phyloP scores from a whole-genome alignment of 1,140 invertebrate genomes.

The Nebria ingens region DNA sequence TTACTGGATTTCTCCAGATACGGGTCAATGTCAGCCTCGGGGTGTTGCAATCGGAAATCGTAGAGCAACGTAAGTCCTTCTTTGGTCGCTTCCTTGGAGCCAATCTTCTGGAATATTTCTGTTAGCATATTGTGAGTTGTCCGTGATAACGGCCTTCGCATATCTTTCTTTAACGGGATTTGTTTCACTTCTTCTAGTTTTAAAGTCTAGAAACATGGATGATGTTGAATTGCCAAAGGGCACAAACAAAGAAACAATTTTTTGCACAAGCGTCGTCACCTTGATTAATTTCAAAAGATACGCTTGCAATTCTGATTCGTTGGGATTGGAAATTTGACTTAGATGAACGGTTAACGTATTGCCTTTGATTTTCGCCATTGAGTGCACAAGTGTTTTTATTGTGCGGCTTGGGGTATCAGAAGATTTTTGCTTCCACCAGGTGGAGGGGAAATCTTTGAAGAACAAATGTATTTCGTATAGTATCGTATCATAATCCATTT shows the following conservation, averaged over 20 bases:
- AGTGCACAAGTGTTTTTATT: conserved; percentile 84
- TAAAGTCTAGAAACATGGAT: conserved; percentile 33
- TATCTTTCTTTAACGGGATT: conserved; percentile 31
- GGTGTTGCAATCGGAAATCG: conserved; percentile 81
- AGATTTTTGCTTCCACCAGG: conserved; percentile 63
- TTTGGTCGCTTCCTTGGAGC: conserved; percentile 76
- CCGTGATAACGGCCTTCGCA: conserved; percentile 50
- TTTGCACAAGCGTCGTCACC: conserved; percentile 34
- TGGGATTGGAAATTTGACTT: conserved; percentile 63
- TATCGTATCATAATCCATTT: conserved; percentile 71
- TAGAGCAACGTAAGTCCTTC: conserved; percentile 81
- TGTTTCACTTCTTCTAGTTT: conserved; percentile 41
- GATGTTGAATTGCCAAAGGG: conserved; percentile 13
- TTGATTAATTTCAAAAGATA: conserved; percentile 70
- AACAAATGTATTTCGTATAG: conserved; percentile 78
- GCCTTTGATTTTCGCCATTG: conserved; percentile 69
- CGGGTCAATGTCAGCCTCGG: conserved; percentile 83
- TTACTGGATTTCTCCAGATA: conserved; percentile 81
- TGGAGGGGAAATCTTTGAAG: conserved; percentile 71
- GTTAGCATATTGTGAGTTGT: conserved; percentile 72
- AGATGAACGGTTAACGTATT: conserved; percentile 65
- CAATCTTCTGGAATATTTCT: conserved; percentile 87
- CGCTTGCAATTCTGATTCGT: conserved; percentile 70
- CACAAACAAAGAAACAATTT: no score
- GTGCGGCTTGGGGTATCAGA: conserved; percentile 75